Conservation (phyloP, 2,797 vertebrate genomes). For the Chiloscyllium punctatum region DNA sequence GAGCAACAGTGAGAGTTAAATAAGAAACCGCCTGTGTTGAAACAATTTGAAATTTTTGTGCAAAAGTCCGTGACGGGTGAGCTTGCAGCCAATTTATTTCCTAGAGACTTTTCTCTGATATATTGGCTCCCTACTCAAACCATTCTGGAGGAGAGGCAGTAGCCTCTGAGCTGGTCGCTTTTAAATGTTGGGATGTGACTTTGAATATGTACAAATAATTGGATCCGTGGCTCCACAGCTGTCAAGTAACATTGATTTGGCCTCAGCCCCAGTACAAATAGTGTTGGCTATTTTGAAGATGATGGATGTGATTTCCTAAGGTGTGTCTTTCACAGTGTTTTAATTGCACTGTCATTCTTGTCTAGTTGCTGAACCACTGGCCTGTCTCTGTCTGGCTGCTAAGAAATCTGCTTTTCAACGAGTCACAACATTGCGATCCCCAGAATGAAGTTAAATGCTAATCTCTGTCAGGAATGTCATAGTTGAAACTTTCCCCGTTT, state of each 20-base stretch:
- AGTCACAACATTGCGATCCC: no score
- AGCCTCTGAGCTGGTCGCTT: background rate
- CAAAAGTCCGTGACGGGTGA: background rate
- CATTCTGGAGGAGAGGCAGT: background rate
- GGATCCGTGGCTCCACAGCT: background rate
- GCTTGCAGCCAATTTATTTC: background rate
- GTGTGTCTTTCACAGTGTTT: background rate
- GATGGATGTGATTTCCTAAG: background rate
- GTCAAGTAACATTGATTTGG: background rate
- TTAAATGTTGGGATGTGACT: background rate
- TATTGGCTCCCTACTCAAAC: background rate
- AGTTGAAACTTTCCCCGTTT: background rate
- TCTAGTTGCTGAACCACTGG: no score
- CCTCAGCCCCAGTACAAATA: background rate
- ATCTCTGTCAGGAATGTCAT: background rate
- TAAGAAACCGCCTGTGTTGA: background rate
- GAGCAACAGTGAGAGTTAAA: background rate
- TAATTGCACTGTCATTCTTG: no score
- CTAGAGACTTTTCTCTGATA: background rate
- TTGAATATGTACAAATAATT: background rate
- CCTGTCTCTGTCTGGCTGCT: no score
- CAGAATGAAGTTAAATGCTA: no score
- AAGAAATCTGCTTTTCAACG: no score
- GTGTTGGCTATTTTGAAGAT: background rate
- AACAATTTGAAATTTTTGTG: constrained; percentile 1